phyloP scores from a whole-genome alignment of 2,797 vertebrate species.

The Myoxocephalus aenaeus region DNA sequence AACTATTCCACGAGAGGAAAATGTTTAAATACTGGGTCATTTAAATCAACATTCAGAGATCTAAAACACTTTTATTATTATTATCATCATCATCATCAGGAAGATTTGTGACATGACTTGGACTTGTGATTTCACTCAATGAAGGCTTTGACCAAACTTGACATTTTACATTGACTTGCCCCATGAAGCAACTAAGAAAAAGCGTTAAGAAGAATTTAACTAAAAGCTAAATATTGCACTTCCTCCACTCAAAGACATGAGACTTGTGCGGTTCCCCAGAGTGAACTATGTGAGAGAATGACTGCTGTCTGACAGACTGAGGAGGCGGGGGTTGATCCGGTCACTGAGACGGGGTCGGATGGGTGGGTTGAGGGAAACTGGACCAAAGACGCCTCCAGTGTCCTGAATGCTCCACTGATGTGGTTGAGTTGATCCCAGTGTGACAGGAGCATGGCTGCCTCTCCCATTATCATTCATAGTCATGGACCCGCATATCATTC shows the following conservation, averaged over 20 bases:
- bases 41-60: neutral
- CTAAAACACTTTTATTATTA: neutral
- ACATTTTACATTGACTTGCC: neutral
- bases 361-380: constrained; percentile 18
- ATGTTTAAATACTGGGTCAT: neutral
- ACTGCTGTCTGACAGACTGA: constrained; percentile 44
- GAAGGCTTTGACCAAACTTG: constrained; percentile 1
- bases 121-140: neutral
- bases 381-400: constrained; percentile 55
- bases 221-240: neutral
- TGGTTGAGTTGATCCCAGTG: constrained; percentile 53
- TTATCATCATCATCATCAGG: neutral
- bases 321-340: constrained; percentile 39
- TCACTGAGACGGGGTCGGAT: constrained; percentile 50
- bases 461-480: constrained; percentile 74
- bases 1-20: neutral
- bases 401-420: constrained; percentile 62
- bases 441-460: constrained; percentile 72
- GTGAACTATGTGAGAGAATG: constrained; percentile 11
- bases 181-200: neutral
- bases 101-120: neutral
- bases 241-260: neutral
- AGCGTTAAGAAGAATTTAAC: neutral
- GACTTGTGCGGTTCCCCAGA: constrained; percentile 1
- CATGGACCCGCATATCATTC: constrained; percentile 61